Percentiles rank a stretch among this genome's conserved stretches.
These are phyloP conservation scores for Eledona agricola DNA, from an alignment of 2,888 invertebrate genomes.

Conservation along the genomic window DNA sequence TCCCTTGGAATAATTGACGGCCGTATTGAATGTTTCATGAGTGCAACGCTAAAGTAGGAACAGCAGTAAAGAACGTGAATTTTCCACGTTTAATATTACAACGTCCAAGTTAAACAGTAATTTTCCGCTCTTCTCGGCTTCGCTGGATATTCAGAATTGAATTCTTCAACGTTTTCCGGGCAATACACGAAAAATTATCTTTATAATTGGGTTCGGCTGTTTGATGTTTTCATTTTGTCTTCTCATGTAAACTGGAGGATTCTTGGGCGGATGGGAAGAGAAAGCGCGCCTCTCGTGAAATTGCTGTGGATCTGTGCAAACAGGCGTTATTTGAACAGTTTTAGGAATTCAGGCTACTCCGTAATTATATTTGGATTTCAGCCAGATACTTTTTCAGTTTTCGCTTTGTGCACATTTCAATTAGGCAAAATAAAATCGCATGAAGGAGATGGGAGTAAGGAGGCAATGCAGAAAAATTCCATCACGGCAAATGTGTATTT, in stretches of 20 bases:
- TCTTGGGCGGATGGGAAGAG: conserved; percentile 29
- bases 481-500: conserved; percentile 27
- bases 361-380: conserved; percentile 52
- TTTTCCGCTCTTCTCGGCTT: conserved; percentile 20
- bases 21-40: conserved; percentile 15
- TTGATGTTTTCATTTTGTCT: conserved; percentile 37
- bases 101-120: conserved; percentile 28
- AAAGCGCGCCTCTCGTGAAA: conserved; percentile 37
- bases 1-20: conserved; percentile 19
- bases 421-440: conserved; percentile 44
- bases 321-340: conserved; percentile 49
- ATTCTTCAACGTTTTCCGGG: conserved; percentile 30
- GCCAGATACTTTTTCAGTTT: conserved; percentile 54
- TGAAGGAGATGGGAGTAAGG: conserved; percentile 9
- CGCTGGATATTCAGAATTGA: conserved; percentile 19
- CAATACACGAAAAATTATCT: conserved; percentile 35
- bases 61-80: not conserved
- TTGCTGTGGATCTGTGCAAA: conserved; percentile 47
- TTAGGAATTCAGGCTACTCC: conserved; percentile 49
- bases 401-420: conserved; percentile 54
- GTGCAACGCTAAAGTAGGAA: not conserved
- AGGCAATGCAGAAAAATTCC: conserved; percentile 18
- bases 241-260: conserved; percentile 26
- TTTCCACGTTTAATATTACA: conserved; percentile 28
- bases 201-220: conserved; percentile 36